Evolutionary conservation across 2,888 invertebrate species (phyloP), one percentile per base, ranked within the genome.

Genomic region (Ethmia dodecea): DNA sequence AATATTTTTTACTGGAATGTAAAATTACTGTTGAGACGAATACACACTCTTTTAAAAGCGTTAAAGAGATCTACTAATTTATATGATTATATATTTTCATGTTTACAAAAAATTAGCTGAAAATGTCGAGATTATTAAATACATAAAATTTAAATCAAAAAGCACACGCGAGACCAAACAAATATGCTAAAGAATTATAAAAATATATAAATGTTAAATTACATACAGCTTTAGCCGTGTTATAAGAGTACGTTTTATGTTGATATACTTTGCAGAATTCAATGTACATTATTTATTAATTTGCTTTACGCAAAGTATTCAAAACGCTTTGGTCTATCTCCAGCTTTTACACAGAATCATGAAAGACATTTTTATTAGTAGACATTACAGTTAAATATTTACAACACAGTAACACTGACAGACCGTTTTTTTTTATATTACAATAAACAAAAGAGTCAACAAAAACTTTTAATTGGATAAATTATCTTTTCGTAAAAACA

Each of bases 311-410:
- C 81, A 83, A 81, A 84, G 80, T 66, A 66, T 76, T 81, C 81
- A 72, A 72, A 79, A 80, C 78, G 84, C 89, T 90, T 90, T 90
- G 90, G 90, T 89, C 88, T 88, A 87, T 86, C 87, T 90, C 90
- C 89, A 90, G 89, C 90, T 89, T 59, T 55, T 68, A 76, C 69
- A 69, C 63, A 67, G 60, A 60, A 60, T 16, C 58, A 60, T 53
- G 58, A 59, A 52, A 56, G 49, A 38, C n/a, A n/a, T 45, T 47
- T 45, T 42, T 41, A 40, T 37, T 28, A 38, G 31, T 43, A 37
- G 28, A 43, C 37, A 29, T 43, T 47, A n/a, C 38, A 39, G 33
- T 33, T 39, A 30, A 31, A 45, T 55, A 41, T 37, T 31, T 35
- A 34, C 31, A 41, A 20, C 28, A n/a, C 15, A 16, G 12, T 42